Evolutionary conservation across 2,797 vertebrate genomes (phyloP), one percentile per base, ranked within the genome.

Genomic region (Scleropages formosus): DNA sequence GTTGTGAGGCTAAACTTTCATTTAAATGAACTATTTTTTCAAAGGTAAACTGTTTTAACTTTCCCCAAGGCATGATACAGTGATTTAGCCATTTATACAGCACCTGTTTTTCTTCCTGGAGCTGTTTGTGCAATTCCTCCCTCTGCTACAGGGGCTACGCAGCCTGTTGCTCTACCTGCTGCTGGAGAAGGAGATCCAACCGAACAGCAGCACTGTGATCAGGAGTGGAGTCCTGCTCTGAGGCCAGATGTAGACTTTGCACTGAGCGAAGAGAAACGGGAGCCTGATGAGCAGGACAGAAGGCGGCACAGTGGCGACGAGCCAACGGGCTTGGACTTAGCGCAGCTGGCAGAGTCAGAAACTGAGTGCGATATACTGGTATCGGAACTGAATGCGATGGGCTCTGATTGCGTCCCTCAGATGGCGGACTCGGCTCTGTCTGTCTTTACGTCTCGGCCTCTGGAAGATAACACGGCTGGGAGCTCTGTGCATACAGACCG

Each of bases 341-440:
- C 72, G 26, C 68, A 49, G 44, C 27, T 75, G 58, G 75, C 53
- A 10, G 76, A 76, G 51, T 71, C 75, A 6, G 75, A 81, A 15
- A 77, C 62, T 47, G 77, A 79, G 24, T 75, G 75, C 56, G 76
- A 72, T 26, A 26, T 79, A 1, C 68, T 70, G 27, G 64, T 78
- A 64, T 65, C 75, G 12, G 69, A 67, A 31, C 26, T 67, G 10
- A 64, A 62, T 20, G n/a, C 73, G 10, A 62, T 67, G n/a, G 31
- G 63, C 39, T 64, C 75, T 8, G 75, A 73, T 7, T 46, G 63
- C 27, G 26, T 73, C 63, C 26, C 76, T 18, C 49, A 61, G 24
- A 74, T 64, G 46, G 24, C 62, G 6, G 73, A 75, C 26, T 58
- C 77, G 18, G 62, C 72, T 13, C 56, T 65, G 68, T 75, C 80